Conservation (phyloP, 2,888 invertebrate species). For the Eupithecia inturbata region DNA sequence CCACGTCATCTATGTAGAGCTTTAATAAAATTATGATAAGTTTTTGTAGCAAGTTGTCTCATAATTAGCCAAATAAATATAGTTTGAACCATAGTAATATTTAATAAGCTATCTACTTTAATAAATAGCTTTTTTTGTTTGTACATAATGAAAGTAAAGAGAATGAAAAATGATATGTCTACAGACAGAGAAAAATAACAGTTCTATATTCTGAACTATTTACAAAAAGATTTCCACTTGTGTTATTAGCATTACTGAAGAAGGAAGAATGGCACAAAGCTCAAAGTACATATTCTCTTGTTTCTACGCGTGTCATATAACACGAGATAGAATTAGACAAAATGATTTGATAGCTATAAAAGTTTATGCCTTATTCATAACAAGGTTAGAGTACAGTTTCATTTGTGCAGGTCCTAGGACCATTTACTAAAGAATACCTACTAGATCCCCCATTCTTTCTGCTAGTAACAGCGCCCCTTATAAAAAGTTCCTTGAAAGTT, state of each 20-base stretch:
- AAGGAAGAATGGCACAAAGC: background rate
- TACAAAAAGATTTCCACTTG: background rate
- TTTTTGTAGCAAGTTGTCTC: background rate
- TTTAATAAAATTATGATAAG: background rate
- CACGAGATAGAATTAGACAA: background rate
- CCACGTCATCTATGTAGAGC: no score
- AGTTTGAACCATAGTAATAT: no score
- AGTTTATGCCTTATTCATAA: background rate
- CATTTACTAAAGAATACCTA: constrained; percentile 91
- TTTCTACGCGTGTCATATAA: background rate
- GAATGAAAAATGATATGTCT: constrained; percentile 51
- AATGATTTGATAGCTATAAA: background rate
- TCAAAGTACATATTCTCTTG: background rate
- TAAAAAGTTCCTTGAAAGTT: constrained; percentile 94
- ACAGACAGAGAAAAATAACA: constrained; percentile 46
- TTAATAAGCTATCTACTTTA: background rate
- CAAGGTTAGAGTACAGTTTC: constrained; percentile 88
- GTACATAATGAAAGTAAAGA: background rate
- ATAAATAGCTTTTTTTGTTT: background rate
- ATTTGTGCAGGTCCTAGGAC: constrained; percentile 92
- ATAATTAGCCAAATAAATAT: no score
- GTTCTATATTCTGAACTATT: background rate
- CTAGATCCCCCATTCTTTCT: constrained; percentile 88
- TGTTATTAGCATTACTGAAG: background rate
- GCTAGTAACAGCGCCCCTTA: constrained; percentile 85